A percentile compares a stretch with the other conserved stretches of the same genome.
These are phyloP conservation scores for Oligia strigilis DNA, from an alignment of 2,888 invertebrate species.

Conservation along the genomic window DNA sequence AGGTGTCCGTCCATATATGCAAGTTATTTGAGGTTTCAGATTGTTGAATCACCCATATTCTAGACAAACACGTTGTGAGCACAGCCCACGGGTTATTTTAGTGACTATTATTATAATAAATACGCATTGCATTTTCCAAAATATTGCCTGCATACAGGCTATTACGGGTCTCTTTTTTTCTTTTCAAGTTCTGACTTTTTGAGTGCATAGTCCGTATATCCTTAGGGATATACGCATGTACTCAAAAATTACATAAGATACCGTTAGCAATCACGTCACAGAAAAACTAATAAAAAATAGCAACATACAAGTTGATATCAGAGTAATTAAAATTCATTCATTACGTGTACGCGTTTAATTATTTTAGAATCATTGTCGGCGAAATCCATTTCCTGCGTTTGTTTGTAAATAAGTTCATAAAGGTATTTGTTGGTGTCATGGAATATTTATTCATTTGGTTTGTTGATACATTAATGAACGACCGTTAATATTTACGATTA, in stretches of 20 bases:
- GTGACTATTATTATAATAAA: not conserved
- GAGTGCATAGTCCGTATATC: too few species aligned
- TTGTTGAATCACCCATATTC: too few species aligned
- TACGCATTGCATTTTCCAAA: not conserved
- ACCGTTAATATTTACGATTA: not conserved
- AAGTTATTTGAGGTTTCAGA: not conserved
- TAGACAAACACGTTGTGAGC: not conserved
- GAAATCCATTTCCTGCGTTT: slow-evolving; percentile 68
- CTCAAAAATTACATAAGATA: not conserved
- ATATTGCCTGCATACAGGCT: not conserved
- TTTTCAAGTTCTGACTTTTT: not conserved
- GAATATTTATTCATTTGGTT: slow-evolving; percentile 40
- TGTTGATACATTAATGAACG: slow-evolving; percentile 41
- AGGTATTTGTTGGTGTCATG: slow-evolving; percentile 24
- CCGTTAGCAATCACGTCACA: not conserved
- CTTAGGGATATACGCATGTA: not conserved
- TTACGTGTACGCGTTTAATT: slow-evolving; percentile 42
- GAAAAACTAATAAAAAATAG: slow-evolving; percentile 12
- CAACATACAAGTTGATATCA: slow-evolving; percentile 5
- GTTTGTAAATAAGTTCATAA: slow-evolving; percentile 61
- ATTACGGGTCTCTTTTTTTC: not conserved
- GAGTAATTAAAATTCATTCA: slow-evolving; percentile 33
- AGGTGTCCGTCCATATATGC: not conserved
- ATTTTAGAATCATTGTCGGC: slow-evolving; percentile 40
- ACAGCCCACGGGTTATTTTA: not conserved